A percentile compares a stretch with the other conserved stretches of the same genome.
Evolutionary conservation across 2,113 vertebrate species (phyloP).

Genomic region (Bubo blakistoni): DNA sequence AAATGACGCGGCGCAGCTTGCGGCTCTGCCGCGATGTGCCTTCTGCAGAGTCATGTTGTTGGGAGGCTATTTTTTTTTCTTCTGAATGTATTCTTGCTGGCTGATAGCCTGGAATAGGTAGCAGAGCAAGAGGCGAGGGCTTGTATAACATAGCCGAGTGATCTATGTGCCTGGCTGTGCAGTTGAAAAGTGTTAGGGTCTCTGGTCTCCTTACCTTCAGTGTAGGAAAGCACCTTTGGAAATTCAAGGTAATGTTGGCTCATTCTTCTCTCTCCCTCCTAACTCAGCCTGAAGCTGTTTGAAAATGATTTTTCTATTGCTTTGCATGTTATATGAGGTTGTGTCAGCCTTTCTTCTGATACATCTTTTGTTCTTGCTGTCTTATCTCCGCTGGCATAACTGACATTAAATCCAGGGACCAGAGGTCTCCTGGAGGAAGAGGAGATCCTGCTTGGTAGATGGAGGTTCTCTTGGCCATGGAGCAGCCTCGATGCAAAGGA

Average conservation of each 20-base stretch:
- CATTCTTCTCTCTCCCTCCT: background rate
- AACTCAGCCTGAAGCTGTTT: background rate
- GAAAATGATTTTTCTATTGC: background rate
- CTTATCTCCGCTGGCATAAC: background rate
- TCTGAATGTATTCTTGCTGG: conserved; percentile 27
- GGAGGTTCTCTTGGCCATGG: background rate
- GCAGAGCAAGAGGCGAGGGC: background rate
- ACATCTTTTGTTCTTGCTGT: background rate
- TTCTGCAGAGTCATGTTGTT: conserved; percentile 40
- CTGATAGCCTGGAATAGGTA: background rate
- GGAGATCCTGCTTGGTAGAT: background rate
- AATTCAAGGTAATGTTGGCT: background rate
- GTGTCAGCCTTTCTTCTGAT: background rate
- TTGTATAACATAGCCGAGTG: background rate
- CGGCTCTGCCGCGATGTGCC: background rate
- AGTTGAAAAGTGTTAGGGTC: background rate
- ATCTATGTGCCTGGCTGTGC: background rate
- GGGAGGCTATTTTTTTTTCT: background rate
- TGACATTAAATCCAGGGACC: background rate
- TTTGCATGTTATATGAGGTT: background rate
- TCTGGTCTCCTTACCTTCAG: background rate
- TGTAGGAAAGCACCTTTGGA: background rate
- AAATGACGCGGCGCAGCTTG: background rate
- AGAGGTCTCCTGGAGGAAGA: background rate
- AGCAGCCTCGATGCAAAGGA: fast-evolving